Percentiles rank a stretch among this genome's conserved stretches.
Conservation (phyloP, 2,888 invertebrate species). For the Aspidapion aeneum region DNA sequence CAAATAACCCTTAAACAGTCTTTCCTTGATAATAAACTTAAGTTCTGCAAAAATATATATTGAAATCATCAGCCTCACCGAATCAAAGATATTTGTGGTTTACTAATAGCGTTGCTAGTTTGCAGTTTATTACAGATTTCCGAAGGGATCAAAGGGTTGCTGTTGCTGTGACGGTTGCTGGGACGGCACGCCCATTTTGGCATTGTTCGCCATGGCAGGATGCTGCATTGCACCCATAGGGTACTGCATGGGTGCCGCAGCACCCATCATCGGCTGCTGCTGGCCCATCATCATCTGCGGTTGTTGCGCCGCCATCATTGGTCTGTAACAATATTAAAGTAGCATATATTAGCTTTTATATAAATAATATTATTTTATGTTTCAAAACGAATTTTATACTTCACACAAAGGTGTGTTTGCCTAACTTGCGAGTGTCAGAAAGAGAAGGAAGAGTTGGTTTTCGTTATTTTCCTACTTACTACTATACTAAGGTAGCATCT, state of each 20-base stretch:
- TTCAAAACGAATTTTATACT: too few species aligned
- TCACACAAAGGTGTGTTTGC: too few species aligned
- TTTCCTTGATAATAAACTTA: too few species aligned
- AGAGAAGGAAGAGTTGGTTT: too few species aligned
- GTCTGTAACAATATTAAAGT: conserved; percentile 31
- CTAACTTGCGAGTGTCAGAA: too few species aligned
- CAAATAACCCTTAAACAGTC: too few species aligned
- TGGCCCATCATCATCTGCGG: conserved; percentile 30
- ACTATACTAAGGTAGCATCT: too few species aligned
- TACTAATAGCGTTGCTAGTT: background rate
- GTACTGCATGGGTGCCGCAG: conserved; percentile 45
- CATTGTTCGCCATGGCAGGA: conserved; percentile 35
- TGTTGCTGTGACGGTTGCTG: conserved; percentile 30
- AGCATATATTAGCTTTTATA: too few species aligned
- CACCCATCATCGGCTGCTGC: conserved; percentile 24
- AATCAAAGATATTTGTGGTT: too few species aligned
- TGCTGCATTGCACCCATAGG: conserved; percentile 32
- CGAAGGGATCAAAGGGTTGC: conserved; percentile 47
- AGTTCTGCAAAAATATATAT: too few species aligned
- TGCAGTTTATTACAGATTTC: conserved; percentile 44
- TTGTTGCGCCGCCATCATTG: conserved; percentile 28
- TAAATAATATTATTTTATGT: too few species aligned
- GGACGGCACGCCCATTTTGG: conserved; percentile 38
- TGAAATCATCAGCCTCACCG: background rate
- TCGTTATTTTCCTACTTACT: too few species aligned